Percentiles rank a stretch among this genome's conserved stretches.
Conservation (phyloP, 1,140 invertebrate species). For the Aphis gossypii region DNA sequence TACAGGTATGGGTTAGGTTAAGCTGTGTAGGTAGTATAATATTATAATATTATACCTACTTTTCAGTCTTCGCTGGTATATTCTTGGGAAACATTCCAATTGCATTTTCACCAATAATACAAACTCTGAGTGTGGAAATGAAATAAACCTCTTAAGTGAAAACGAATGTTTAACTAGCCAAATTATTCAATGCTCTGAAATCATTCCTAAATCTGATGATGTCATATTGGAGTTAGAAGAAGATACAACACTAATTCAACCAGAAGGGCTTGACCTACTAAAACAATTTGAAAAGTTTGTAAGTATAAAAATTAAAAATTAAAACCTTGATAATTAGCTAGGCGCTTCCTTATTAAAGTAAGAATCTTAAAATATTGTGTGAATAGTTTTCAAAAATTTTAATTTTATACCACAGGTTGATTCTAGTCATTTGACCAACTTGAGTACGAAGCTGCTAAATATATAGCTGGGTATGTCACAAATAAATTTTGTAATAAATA, state of each 20-base stretch:
- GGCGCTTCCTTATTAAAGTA: too few relatives aligned
- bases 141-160: neutral
- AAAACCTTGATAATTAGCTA: too few relatives aligned
- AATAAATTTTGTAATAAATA: neutral
- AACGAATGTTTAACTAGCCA: neutral
- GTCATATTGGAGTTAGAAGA: neutral
- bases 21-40: too few relatives aligned
- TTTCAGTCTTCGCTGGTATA: neutral
- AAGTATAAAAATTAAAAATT: too few relatives aligned
- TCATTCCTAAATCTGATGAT: neutral
- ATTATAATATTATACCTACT: neutral
- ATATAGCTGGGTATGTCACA: neutral
- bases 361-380: too few relatives aligned
- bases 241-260: neutral
- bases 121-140: neutral
- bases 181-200: neutral
- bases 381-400: too few relatives aligned
- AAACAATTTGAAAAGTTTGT: neutral
- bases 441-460: neutral
- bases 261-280: neutral
- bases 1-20: too few relatives aligned
- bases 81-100: neutral
- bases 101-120: neutral
- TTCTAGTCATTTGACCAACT: neutral
- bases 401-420: neutral